Evolutionary conservation across 2,113 vertebrate species (phyloP), one percentile per base, ranked within the genome.

Genomic region (Gobius niger): DNA sequence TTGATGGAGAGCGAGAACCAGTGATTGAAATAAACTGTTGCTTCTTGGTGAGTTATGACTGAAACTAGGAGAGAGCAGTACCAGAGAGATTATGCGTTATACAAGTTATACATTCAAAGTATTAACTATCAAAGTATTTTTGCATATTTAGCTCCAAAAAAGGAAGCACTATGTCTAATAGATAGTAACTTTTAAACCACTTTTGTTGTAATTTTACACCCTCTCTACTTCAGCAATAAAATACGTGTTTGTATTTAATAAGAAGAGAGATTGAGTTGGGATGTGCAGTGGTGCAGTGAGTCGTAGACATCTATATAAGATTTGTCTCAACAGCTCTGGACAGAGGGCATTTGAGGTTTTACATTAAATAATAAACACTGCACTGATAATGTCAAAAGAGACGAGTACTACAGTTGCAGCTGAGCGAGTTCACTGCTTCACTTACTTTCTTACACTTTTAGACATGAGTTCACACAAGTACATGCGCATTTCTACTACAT

Each of bases 241-340:
- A 41, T 14, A 6, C 41, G 34, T 41, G 34, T 59, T 59, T 59
- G 24, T 40, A 59, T 59, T 59, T 40, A 15, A 59, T 59, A 59
- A 59, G 56, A 59, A 59, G 34, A 42, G 56, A 59, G 41, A 59
- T 59, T 59, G 24, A 59, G 56, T 13, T 41, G 34, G 56, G 34
- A 59, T 41, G 12, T 12, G 11, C 56, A 14, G 56, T 9, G 34
- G 56, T 41, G 13, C 24, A 10, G 52, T 54, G 52, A 54, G 3
- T n/a, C 0, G 51, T 14, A 40, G 19, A 41, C 18, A 12, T 54
- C 52, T 54, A 52, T 19, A 41, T 41, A 40, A 40, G 12, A 12
- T 41, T 57, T 13, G 11, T 59, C 15, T 14, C 9, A 50, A 50
- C 47, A 50, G 11, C 47, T 50, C 47, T 14, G 15, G 12, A 59